These are phyloP conservation scores for Cephalotes varians DNA, from an alignment of 2,888 invertebrate species.

Conservation along the genomic window DNA sequence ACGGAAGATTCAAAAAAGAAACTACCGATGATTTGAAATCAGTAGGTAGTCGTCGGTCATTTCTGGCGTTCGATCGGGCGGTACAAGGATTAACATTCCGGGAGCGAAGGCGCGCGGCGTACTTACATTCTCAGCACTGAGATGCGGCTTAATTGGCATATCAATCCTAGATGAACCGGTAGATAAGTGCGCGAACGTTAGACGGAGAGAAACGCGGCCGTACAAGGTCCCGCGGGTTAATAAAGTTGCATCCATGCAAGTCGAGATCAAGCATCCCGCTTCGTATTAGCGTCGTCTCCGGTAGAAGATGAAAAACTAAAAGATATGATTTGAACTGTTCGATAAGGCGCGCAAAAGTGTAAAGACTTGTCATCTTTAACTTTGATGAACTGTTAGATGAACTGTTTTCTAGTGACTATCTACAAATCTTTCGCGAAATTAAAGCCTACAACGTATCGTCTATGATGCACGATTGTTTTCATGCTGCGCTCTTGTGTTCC, in stretches of 20 bases:
- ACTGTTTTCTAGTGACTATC: background rate
- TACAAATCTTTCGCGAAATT: conserved; percentile 1
- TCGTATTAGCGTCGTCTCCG: conserved; percentile 10
- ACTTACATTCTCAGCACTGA: conserved; percentile 65
- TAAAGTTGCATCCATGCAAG: conserved; percentile 73
- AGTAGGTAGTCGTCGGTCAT: conserved; percentile 27
- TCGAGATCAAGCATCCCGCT: conserved; percentile 51
- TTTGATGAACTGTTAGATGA: background rate
- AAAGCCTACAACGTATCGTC: background rate
- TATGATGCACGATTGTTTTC: background rate
- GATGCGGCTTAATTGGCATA: conserved; percentile 81
- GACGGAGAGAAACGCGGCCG: conserved; percentile 62
- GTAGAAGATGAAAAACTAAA: background rate
- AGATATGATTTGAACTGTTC: background rate
- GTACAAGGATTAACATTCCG: conserved; percentile 62
- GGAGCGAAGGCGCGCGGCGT: conserved; percentile 66
- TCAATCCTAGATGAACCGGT: conserved; percentile 77
- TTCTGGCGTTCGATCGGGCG: conserved; percentile 48
- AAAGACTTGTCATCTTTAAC: background rate
- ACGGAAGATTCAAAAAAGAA: background rate
- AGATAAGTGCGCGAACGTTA: conserved; percentile 70
- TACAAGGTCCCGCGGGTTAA: conserved; percentile 74
- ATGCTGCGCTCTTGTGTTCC: background rate
- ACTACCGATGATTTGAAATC: conserved; percentile 16
- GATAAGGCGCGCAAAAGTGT: background rate